phyloP scores from a whole-genome alignment of 2,888 invertebrate genomes.

The Standfussiana lucernea region DNA sequence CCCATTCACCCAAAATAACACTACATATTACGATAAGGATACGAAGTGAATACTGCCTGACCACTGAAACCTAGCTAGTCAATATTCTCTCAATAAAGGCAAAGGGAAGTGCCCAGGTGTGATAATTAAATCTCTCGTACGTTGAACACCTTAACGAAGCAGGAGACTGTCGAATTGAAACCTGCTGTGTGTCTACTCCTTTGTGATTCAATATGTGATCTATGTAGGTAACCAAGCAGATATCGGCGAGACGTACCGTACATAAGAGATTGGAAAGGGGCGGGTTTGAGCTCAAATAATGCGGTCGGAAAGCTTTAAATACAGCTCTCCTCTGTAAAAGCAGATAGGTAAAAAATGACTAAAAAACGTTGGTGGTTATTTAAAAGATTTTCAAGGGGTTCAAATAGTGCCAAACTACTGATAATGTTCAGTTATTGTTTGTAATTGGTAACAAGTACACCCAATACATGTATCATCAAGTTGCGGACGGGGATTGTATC shows the following conservation, averaged over 20 bases:
- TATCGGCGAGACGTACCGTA: background rate
- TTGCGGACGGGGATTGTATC: background rate
- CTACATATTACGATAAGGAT: background rate
- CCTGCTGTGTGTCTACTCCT: constrained; percentile 23
- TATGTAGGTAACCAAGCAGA: constrained; percentile 12
- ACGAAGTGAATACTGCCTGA: background rate
- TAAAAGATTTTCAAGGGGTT: background rate
- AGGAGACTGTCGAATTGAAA: constrained; percentile 21
- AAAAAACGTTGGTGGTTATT: background rate
- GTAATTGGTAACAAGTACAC: background rate
- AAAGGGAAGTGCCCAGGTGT: constrained; percentile 25
- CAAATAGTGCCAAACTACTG: background rate
- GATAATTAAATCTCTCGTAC: constrained; percentile 48
- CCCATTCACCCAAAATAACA: background rate
- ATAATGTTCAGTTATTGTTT: background rate
- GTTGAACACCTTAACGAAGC: constrained; percentile 48
- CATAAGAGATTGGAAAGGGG: background rate
- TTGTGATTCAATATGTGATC: constrained; percentile 38
- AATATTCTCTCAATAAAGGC: constrained; percentile 38
- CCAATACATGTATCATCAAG: background rate
- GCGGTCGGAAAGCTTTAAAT: background rate
- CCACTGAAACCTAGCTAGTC: constrained; percentile 11
- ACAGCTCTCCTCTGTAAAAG: background rate
- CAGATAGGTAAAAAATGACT: background rate
- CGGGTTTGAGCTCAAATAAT: background rate